Evolutionary conservation across 2,113 vertebrate genomes (phyloP).

Genomic region (Pan troglodytes): NHGRI_mPanTro3-v2.1_pri NC_072416.2:20350501-20351000

Average conservation of each 20-base stretch:
- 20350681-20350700: no score
- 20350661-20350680: accelerated
- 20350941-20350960: background rate
- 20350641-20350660: background rate
- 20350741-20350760: background rate
- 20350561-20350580: no score
- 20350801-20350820: background rate
- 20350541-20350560: no score
- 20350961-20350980: background rate
- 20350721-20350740: background rate
- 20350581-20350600: background rate
- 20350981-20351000: conserved; percentile 43
- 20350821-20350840: background rate
- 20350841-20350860: background rate
- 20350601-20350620: background rate
- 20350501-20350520: no score
- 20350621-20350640: background rate
- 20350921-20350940: background rate
- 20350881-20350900: background rate
- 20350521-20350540: no score
- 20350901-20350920: background rate
- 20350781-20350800: background rate
- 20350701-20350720: accelerated
- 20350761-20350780: background rate
- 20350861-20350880: background rate